Conservation (phyloP, 2,888 invertebrate species). For the Petrolisthes cinctipes region DNA sequence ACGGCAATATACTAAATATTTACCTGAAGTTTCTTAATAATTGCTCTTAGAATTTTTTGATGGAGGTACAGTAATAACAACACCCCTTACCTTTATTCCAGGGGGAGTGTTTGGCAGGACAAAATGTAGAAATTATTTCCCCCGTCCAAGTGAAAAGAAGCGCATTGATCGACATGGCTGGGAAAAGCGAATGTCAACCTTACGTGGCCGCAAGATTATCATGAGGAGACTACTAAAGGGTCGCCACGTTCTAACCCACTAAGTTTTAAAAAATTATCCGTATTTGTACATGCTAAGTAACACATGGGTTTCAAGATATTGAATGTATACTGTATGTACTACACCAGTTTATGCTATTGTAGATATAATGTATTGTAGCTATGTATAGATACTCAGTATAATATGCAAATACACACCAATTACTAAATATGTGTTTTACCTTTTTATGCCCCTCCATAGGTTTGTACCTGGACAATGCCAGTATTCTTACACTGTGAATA, state of each 20-base stretch:
- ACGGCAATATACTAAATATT: background rate
- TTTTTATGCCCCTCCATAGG: too few species aligned
- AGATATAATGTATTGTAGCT: too few species aligned
- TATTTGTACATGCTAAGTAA: background rate
- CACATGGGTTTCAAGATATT: too few species aligned
- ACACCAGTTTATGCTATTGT: background rate
- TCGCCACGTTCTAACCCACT: conserved; percentile 52
- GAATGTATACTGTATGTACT: background rate
- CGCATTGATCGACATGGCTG: conserved; percentile 50
- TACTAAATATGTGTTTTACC: too few species aligned
- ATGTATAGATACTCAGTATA: too few species aligned
- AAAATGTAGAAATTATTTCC: conserved; percentile 41
- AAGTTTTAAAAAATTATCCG: background rate
- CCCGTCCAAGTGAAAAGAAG: conserved; percentile 33
- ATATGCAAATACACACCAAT: too few species aligned
- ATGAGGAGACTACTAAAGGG: conserved; percentile 58
- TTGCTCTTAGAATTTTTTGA: background rate
- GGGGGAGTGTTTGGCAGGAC: conserved; percentile 37
- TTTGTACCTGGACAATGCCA: too few species aligned
- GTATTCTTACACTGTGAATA: too few species aligned
- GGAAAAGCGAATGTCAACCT: conserved; percentile 41
- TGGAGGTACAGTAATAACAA: background rate
- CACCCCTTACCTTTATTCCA: background rate
- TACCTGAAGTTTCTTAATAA: background rate
- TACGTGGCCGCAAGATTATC: conserved; percentile 41